phyloP scores from a whole-genome alignment of 2,113 vertebrate genomes.

The Anser cygnoides region DNA sequence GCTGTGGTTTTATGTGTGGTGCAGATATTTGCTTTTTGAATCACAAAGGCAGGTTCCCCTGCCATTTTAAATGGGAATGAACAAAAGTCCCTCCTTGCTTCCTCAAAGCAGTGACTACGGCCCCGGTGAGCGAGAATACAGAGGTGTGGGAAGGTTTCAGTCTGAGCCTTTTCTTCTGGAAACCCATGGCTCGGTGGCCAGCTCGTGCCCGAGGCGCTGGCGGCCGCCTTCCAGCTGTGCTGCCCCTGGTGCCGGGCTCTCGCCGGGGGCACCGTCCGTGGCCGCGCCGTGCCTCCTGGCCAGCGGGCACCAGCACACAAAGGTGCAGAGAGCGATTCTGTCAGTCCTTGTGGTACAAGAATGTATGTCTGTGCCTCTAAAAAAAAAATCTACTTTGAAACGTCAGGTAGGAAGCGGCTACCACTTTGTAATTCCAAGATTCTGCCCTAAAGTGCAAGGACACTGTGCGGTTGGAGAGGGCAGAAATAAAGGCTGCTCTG shows the following conservation, averaged over 20 bases:
- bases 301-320: neutral
- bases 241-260: neutral
- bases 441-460: constrained; percentile 23
- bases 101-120: neutral
- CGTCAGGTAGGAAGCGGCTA: neutral
- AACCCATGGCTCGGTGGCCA: neutral
- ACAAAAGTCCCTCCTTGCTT: neutral
- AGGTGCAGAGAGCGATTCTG: neutral
- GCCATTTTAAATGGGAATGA: neutral
- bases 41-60: neutral
- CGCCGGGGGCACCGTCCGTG: neutral
- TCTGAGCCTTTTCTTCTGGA: neutral
- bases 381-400: constrained; percentile 1
- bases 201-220: neutral
- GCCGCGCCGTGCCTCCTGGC: neutral
- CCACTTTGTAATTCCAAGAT: neutral
- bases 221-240: too few relatives aligned
- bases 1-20: constrained; percentile 15
- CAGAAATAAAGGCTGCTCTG: neutral
- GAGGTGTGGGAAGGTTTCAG: neutral
- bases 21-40: constrained; percentile 3
- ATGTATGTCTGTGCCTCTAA: constrained; percentile 1
- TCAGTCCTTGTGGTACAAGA: neutral
- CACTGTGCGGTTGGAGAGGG: constrained; percentile 1
- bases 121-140: neutral